Base-by-base conservation (phyloP, 2,888 invertebrate genomes). In the Myathropa florea region DNA sequence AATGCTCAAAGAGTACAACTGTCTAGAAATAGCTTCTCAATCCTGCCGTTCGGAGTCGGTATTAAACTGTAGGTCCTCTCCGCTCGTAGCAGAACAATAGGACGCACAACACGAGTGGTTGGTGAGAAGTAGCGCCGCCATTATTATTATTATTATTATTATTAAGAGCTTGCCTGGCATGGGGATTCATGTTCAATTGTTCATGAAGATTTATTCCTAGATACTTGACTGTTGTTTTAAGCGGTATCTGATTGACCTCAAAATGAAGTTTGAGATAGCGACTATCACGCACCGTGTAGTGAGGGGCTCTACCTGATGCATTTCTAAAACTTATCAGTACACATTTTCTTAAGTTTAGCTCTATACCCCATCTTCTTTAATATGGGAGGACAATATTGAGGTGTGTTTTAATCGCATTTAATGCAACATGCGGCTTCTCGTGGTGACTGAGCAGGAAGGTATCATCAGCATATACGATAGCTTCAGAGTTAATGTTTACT, bases 391-490 rank as follows among this genome's bases (percentile, higher is more conserved):
- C 30, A 4, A 33, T n/a, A 4, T 53, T 61, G 4, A 55, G 4
- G 28, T 77, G 68, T 33, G 59, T 61, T 61, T 60, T 28, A 0
- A 68, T 14, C 1, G 24, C 3, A 0, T n/a, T 18, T 2, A 46
- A 0, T 3, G 61, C 77, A 0, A 12, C 2, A 3, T 46, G 1
- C 2, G 68, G 61, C 7, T 7, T 67, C 0, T 23, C 18, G 33
- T 67, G 53, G 14, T 46, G 39, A 2, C 55, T 9, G n/a, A 61
- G 63, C 3, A 24, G 21, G 3, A 79, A 14, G 0, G 78, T 78
- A 9, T 71, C 78, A 18, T 78, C 71, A 0, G 77, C 70, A 55
- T 70, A 63, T 0, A 78, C n/a, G 3, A 70, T 4, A 1, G 21
- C 68, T 2, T 0, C 24, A 0, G 64, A 46, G 6, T 23, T 9